A percentile compares a stretch with the other conserved stretches of the same genome.
Evolutionary conservation across 2,113 vertebrate species (phyloP).

Genomic region (Carassius auratus): DNA sequence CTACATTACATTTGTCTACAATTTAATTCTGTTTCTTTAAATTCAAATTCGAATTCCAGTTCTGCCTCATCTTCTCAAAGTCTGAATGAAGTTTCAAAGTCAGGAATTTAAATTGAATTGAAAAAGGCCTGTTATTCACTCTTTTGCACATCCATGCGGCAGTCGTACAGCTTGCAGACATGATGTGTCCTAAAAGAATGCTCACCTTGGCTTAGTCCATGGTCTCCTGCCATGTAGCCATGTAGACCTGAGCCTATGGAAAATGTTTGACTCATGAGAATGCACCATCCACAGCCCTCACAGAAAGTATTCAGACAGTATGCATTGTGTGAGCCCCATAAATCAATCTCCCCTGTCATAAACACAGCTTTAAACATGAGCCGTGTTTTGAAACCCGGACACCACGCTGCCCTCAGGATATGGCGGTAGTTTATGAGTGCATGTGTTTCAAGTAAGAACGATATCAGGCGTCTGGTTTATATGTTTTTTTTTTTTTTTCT

Average conservation of each 20-base stretch:
- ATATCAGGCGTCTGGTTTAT: conserved; percentile 14
- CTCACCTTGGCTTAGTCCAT: conserved; percentile 24
- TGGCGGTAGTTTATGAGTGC: conserved; percentile 2
- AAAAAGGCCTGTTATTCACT: neutral
- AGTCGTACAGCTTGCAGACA: conserved; percentile 27
- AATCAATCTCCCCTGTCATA: conserved; percentile 20
- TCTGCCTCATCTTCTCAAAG: neutral
- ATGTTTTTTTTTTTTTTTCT: neutral
- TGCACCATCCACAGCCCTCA: conserved; percentile 5
- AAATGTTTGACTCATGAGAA: conserved; percentile 16
- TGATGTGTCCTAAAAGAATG: conserved; percentile 57
- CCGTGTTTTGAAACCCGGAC: conserved; percentile 28
- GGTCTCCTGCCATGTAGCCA: neutral
- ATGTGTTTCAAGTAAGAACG: neutral
- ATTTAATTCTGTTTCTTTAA: neutral
- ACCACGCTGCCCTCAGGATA: conserved; percentile 8
- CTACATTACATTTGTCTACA: neutral
- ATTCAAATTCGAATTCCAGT: neutral
- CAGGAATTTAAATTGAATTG: neutral
- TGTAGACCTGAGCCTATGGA: neutral
- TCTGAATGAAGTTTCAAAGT: neutral
- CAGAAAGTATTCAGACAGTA: neutral
- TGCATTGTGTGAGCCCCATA: neutral
- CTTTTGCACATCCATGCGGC: conserved; percentile 11
- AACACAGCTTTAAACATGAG: conserved; percentile 34